Conservation (phyloP, 2,888 invertebrate genomes). For the Scaptomyza flava region DNA sequence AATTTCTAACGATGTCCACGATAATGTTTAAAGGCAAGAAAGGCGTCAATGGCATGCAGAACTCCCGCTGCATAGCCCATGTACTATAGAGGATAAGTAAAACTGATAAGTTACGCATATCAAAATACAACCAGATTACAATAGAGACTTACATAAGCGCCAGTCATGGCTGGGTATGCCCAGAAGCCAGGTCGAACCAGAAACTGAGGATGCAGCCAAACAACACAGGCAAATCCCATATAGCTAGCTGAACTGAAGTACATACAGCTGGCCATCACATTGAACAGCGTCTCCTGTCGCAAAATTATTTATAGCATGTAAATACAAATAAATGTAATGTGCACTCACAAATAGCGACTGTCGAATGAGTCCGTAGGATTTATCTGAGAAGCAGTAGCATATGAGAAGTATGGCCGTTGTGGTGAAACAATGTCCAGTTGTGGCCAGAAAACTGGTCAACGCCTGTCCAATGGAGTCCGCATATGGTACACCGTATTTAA, state of each 20-base stretch:
- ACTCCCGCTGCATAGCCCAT: constrained; percentile 91
- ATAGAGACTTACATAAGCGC: constrained; percentile 91
- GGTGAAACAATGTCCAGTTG: constrained; percentile 91
- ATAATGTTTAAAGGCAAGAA: constrained; percentile 89
- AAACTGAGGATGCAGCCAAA: constrained; percentile 91
- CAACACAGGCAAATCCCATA: constrained; percentile 91
- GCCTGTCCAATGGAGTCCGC: constrained; percentile 91
- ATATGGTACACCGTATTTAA: constrained; percentile 91
- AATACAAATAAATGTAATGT: neutral
- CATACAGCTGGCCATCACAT: constrained; percentile 90
- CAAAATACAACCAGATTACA: neutral
- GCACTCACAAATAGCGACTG: constrained; percentile 93
- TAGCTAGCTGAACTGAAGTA: constrained; percentile 92
- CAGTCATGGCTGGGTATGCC: constrained; percentile 95
- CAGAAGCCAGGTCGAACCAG: constrained; percentile 90
- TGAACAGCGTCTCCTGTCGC: constrained; percentile 91
- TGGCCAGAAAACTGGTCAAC: constrained; percentile 92
- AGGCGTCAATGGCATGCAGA: constrained; percentile 91
- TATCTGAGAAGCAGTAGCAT: constrained; percentile 92
- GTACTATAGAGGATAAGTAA: constrained; percentile 87
- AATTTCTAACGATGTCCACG: constrained; percentile 86
- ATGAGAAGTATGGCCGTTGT: constrained; percentile 90
- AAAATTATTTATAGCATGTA: neutral
- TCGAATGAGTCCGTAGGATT: constrained; percentile 90
- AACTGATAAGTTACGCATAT: neutral